Percentiles rank a stretch among this genome's conserved stretches.
Conservation (phyloP, 2,113 vertebrate genomes). For the Varanus salvator region DNA sequence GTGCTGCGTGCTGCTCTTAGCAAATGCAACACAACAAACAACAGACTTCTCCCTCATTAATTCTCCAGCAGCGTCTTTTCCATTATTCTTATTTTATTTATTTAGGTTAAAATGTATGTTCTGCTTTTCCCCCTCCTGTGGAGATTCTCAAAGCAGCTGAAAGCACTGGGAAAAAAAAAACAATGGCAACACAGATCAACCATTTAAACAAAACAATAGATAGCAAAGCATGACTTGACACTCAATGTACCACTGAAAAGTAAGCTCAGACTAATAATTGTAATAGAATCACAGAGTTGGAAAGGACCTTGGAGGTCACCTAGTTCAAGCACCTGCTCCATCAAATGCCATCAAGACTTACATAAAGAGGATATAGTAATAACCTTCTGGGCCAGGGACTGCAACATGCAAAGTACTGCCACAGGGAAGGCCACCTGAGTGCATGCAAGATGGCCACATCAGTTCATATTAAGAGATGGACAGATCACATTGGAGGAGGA, state of each 20-base stretch:
- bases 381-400: not conserved
- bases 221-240: not conserved
- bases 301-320: not conserved
- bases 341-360: not conserved
- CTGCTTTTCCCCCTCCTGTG: not conserved
- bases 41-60: not conserved
- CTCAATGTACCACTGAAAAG: not conserved
- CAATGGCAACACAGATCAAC: not conserved
- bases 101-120: not conserved
- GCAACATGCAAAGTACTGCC: not conserved
- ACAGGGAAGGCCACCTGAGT: not conserved
- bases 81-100: constrained; percentile 10
- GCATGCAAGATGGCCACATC: not conserved
- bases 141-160: not conserved
- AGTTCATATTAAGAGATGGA: not conserved
- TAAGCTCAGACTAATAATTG: not conserved
- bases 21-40: constrained; percentile 29
- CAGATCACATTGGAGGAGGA: not conserved
- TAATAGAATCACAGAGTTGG: not conserved
- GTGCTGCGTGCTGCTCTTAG: constrained; percentile 45
- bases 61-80: constrained; percentile 35
- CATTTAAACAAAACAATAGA: not conserved
- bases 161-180: not conserved
- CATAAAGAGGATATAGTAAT: not conserved
- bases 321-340: not conserved